Conservation (phyloP, 2,113 vertebrate species). For the Lagopus muta region DNA sequence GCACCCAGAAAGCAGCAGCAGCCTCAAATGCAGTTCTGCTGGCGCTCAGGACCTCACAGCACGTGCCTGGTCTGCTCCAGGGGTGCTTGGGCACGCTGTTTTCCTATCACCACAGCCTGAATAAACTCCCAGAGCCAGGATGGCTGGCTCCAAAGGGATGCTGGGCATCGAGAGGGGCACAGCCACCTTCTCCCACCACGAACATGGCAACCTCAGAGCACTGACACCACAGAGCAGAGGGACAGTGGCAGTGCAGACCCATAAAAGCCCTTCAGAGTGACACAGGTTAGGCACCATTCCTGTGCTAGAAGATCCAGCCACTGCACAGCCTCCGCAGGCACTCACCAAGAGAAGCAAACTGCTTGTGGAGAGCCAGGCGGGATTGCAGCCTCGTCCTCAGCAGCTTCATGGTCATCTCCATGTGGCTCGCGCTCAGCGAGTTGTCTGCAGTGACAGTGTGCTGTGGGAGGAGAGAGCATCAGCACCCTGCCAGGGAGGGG, state of each 20-base stretch:
- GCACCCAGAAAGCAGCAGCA: background rate
- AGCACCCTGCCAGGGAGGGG: background rate
- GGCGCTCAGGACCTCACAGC: background rate
- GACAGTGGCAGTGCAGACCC: background rate
- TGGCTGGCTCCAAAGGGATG: background rate
- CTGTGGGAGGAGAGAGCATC: constrained; percentile 50
- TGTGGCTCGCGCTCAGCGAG: constrained; percentile 93
- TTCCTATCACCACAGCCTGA: rapidly evolving
- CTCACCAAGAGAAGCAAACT: constrained; percentile 93
- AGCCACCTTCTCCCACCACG: background rate
- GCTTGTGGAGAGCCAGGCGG: constrained; percentile 92
- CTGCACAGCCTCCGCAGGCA: rapidly evolving
- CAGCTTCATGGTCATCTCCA: constrained; percentile 94
- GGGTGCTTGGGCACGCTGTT: rapidly evolving
- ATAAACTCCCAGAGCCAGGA: rapidly evolving
- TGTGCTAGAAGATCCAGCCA: background rate
- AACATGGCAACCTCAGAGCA: rapidly evolving
- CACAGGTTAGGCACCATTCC: background rate
- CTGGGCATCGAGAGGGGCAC: background rate
- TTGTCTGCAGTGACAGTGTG: constrained; percentile 79
- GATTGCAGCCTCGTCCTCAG: constrained; percentile 89
- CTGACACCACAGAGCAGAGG: background rate
- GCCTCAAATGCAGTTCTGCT: rapidly evolving
- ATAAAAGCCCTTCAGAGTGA: background rate
- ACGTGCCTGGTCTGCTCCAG: rapidly evolving